Evolutionary conservation across 2,113 vertebrate genomes (phyloP), one percentile per base, ranked within the genome.

Genomic region (Silurus meridionalis): DNA sequence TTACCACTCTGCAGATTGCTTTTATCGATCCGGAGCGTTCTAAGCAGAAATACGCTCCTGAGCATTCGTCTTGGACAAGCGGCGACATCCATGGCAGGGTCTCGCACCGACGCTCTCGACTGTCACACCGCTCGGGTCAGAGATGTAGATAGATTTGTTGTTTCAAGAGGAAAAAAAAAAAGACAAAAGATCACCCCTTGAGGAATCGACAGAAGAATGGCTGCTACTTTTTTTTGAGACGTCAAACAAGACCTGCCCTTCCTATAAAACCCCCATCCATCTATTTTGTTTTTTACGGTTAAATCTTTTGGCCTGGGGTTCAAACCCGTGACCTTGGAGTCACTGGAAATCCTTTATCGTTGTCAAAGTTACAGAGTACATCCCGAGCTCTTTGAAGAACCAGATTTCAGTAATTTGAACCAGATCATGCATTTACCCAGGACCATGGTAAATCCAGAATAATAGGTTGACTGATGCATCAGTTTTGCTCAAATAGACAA

Each of bases 1-100:
- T 94, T 92, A 92, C 88, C 75, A 89, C 87, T 87, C 84, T 87
- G 85, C 89, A 92, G 92, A 94, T 94, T 92, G 90, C 92, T 93
- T 93, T 90, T 90, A 95, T 93, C 90, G 93, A 95, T 94, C 82
- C 53, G 63, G 6, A 60, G 85, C 79, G 4, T 21, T 90, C 83
- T 84, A 71, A 87, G 82, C 80, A 21, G 80, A 90, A 89, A 79
- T 87, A 91, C 87, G 89, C 86, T 88, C 87, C 84, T 2, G 83
- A 91, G 89, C 85, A 93, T 93, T 91, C 60, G 89, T 92, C 91
- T 91, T 81, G 87, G 82, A 90, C 87, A 63, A 9, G 82, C 57
- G 58, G 82, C 23, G 3, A 46, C 10, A 86, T 91, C 88, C 74
- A 67, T 89, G 84, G 80, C 85, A 48, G 67, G 28, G 57, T 80